Evolutionary conservation across 1,140 invertebrate species (phyloP).

Genomic region (Zaprionus ornatus): DNA sequence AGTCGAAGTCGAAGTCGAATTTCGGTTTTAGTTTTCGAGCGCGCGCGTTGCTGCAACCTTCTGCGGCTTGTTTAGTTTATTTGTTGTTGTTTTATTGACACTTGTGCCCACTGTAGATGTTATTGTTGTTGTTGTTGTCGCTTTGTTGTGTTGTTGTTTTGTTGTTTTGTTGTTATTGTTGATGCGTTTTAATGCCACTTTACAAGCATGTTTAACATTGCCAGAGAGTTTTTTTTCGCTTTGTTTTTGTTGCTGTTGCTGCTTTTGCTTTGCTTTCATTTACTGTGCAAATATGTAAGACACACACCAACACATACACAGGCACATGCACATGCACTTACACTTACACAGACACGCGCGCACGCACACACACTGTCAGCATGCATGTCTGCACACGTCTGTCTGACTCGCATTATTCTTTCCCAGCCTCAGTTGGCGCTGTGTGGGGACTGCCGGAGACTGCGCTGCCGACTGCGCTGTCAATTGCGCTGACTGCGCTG

Average conservation of each 20-base stretch:
- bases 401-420: constrained; percentile 4
- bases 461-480: neutral
- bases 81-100: constrained; percentile 43
- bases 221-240: constrained; percentile 16
- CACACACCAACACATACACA: constrained; percentile 9
- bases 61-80: constrained; percentile 25
- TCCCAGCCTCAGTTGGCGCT: neutral
- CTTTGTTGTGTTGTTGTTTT: constrained; percentile 28
- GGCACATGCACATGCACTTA: neutral
- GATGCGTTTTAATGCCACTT: constrained; percentile 52
- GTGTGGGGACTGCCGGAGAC: neutral
- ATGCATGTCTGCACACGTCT: constrained; percentile 9
- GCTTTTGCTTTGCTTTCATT: constrained; percentile 38
- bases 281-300: constrained; percentile 31
- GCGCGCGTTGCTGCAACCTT: constrained; percentile 24
- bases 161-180: constrained; percentile 43
- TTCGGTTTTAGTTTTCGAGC: too few relatives aligned
- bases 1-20: constrained; percentile 19
- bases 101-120: constrained; percentile 29
- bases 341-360: neutral
- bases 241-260: constrained; percentile 21
- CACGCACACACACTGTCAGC: constrained; percentile 2
- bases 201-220: constrained; percentile 56
- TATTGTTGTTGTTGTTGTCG: constrained; percentile 11
- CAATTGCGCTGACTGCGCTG: neutral